Evolutionary conservation across 1,140 invertebrate genomes (phyloP).

Genomic region (Diploscapter pachys): DNA sequence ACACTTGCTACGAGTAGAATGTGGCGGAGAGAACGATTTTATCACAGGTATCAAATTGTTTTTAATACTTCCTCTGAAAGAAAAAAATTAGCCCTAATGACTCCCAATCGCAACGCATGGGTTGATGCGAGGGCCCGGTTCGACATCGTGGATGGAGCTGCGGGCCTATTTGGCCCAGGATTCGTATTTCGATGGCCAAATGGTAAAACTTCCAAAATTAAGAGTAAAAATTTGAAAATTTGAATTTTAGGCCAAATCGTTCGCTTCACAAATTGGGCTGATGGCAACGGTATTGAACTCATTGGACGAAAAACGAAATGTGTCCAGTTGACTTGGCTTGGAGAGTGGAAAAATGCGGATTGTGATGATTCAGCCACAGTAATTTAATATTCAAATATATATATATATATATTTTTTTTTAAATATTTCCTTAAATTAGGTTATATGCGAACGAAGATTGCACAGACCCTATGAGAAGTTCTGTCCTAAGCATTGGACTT

Average conservation of each 20-base stretch:
- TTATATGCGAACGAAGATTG: conserved; percentile 38
- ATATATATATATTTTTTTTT: too few relatives aligned
- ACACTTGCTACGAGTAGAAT: conserved; percentile 34
- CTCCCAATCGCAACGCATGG: conserved; percentile 28
- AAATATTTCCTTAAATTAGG: too few relatives aligned
- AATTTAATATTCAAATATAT: conserved; percentile 14
- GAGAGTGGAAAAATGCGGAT: conserved; percentile 42
- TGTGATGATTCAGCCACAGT: conserved; percentile 41
- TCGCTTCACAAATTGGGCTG: conserved; percentile 40
- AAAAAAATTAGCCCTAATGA: not conserved
- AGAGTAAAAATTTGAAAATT: conserved; percentile 7
- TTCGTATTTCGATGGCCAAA: conserved; percentile 47
- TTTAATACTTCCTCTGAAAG: not conserved
- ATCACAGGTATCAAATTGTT: conserved; percentile 31
- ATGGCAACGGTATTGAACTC: conserved; percentile 29
- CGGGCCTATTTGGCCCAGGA: conserved; percentile 44
- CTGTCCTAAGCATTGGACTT: conserved; percentile 35
- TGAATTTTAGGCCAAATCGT: conserved; percentile 40
- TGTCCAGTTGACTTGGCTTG: conserved; percentile 34
- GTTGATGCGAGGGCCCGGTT: conserved; percentile 45
- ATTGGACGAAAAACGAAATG: conserved; percentile 34
- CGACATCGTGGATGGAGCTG: conserved; percentile 44
- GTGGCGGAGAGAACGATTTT: conserved; percentile 40
- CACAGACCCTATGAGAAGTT: conserved; percentile 19
- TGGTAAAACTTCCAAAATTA: conserved; percentile 21